phyloP scores from a whole-genome alignment of 2,797 vertebrate genomes.

The Microctenopoma lineatum region DNA sequence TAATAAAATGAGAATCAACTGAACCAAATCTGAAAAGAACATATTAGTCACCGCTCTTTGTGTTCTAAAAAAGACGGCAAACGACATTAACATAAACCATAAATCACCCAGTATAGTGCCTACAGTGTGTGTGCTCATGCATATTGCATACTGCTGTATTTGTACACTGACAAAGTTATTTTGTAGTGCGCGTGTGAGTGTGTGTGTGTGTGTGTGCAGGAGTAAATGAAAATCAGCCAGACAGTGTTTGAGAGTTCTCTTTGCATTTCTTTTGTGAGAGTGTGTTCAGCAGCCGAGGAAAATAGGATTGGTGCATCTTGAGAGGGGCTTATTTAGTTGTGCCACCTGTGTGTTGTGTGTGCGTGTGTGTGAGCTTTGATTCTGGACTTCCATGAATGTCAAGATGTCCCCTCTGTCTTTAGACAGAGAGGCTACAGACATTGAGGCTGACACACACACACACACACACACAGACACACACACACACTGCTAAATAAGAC shows the following conservation, averaged over 20 bases:
- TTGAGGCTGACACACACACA: slow-evolving; percentile 46
- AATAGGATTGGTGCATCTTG: slow-evolving; percentile 44
- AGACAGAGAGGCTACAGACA: slow-evolving; percentile 42
- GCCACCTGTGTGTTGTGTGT: slow-evolving; percentile 16
- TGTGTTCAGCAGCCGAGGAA: slow-evolving; percentile 41
- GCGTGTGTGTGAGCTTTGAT: slow-evolving; percentile 1
- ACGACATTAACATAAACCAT: slow-evolving; percentile 14
- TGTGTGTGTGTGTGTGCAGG: neutral
- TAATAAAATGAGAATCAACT: slow-evolving; percentile 3
- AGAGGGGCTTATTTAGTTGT: slow-evolving; percentile 44
- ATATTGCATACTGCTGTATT: slow-evolving; percentile 1
- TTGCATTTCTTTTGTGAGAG: slow-evolving; percentile 30
- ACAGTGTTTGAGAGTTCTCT: slow-evolving; percentile 15
- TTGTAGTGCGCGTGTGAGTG: neutral
- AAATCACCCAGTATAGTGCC: slow-evolving; percentile 18
- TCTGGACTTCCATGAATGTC: slow-evolving; percentile 51
- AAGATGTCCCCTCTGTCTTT: slow-evolving; percentile 61
- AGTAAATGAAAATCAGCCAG: slow-evolving; percentile 39
- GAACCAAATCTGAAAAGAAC: slow-evolving; percentile 1
- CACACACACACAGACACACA: slow-evolving; percentile 10
- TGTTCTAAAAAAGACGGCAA: neutral
- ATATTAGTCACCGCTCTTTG: slow-evolving; percentile 15
- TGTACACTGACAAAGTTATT: slow-evolving; percentile 8
- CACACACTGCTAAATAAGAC: slow-evolving; percentile 43
- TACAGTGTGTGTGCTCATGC: slow-evolving; percentile 18